Conservation (phyloP, 2,797 vertebrate species). For the Micromesistius poutassou region DNA sequence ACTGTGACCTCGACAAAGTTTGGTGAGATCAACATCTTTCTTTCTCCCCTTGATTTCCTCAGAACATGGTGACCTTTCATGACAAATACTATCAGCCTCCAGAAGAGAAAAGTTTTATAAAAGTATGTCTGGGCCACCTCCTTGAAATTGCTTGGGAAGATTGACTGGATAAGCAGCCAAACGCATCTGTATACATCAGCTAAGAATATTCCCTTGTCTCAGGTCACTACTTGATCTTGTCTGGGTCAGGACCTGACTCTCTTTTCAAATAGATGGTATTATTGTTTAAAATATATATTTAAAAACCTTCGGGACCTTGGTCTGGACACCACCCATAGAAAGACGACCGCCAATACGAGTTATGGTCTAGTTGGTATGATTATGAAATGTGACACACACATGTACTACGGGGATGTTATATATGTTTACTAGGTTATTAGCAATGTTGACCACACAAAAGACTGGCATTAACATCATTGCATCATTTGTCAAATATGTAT, state of each 20-base stretch:
- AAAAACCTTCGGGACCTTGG: neutral
- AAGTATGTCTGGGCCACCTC: neutral
- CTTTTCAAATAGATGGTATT: neutral
- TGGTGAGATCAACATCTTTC: neutral
- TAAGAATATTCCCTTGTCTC: neutral
- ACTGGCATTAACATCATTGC: conserved; percentile 24
- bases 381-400: no score
- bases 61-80: neutral
- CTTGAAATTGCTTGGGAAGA: neutral
- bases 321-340: neutral
- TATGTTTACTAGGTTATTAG: neutral
- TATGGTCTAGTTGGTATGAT: no score
- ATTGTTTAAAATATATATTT: neutral
- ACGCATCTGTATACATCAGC: neutral
- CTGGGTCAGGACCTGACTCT: neutral
- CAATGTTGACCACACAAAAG: conserved; percentile 5
- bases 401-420: no score
- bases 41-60: neutral
- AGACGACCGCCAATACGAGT: no score
- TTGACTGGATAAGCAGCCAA: neutral
- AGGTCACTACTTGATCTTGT: neutral
- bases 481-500: neutral
- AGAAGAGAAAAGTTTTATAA: neutral
- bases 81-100: neutral
- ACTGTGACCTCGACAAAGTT: neutral